Evolutionary conservation across 2,113 vertebrate species (phyloP).

Genomic region (Myiozetetes cayanensis): DNA sequence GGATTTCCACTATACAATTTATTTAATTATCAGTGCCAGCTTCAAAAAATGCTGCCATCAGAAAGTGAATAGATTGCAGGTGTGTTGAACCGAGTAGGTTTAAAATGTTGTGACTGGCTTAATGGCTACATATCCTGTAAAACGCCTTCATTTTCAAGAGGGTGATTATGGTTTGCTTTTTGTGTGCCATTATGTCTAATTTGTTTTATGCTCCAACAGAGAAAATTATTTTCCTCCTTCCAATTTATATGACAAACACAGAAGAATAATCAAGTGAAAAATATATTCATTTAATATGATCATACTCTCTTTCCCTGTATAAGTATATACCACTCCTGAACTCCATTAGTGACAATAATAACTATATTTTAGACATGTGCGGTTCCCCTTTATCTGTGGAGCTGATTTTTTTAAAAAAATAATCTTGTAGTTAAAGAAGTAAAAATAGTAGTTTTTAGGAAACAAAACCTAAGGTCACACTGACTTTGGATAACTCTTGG

Average conservation of each 20-base stretch:
- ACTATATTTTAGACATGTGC: not conserved
- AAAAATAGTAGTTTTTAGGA: not conserved
- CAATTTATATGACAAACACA: slow-evolving; percentile 69
- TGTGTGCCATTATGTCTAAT: slow-evolving; percentile 74
- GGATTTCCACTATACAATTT: slow-evolving; percentile 41
- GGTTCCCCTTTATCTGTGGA: not conserved
- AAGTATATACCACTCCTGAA: slow-evolving; percentile 35
- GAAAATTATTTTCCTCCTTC: slow-evolving; percentile 73
- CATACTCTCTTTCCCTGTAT: not conserved
- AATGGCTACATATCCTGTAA: slow-evolving; percentile 62
- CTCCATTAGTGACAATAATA: slow-evolving; percentile 19
- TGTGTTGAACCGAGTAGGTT: slow-evolving; percentile 40
- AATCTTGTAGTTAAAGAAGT: not conserved
- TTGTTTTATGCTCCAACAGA: slow-evolving; percentile 70
- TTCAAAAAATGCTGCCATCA: slow-evolving; percentile 45
- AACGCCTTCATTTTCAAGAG: slow-evolving; percentile 68
- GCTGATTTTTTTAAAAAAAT: not conserved
- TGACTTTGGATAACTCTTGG: not conserved
- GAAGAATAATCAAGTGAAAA: slow-evolving; percentile 66
- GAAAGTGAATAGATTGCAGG: slow-evolving; percentile 14
- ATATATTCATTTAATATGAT: slow-evolving; percentile 66
- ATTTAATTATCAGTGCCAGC: slow-evolving; percentile 53
- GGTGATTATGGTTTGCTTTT: slow-evolving; percentile 69
- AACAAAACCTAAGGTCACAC: not conserved
- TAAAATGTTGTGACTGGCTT: slow-evolving; percentile 66